Conservation (phyloP, 2,113 vertebrate species). For the Ascaphus truei region DNA sequence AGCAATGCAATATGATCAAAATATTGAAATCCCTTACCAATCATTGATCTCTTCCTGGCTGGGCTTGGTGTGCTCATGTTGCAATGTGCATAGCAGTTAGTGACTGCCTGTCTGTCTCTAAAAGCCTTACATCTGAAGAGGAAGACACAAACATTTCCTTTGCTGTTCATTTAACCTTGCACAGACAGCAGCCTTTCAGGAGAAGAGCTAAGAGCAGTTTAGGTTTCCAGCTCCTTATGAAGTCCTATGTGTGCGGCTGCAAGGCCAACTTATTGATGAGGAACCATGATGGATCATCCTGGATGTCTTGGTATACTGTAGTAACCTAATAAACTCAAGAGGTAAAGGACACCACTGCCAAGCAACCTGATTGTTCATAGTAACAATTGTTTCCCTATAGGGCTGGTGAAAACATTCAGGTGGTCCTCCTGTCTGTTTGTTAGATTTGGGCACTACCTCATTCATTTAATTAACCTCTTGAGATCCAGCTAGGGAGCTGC, state of each 20-base stretch:
- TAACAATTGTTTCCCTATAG: conserved; percentile 40
- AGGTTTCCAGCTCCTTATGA: conserved; percentile 37
- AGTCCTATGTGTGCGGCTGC: conserved; percentile 10
- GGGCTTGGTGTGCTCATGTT: conserved; percentile 46
- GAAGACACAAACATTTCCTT: conserved; percentile 42
- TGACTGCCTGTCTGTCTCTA: conserved; percentile 44
- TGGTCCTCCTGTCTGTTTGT: conserved; percentile 48
- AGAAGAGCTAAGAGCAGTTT: conserved; percentile 37
- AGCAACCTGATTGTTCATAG: conserved; percentile 36
- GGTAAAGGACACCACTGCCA: conserved; percentile 33
- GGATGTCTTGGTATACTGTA: conserved; percentile 40
- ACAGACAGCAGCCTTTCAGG: conserved; percentile 47
- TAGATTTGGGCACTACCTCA: conserved; percentile 56
- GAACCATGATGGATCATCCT: conserved; percentile 19
- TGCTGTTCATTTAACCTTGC: conserved; percentile 48
- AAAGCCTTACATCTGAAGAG: conserved; percentile 38
- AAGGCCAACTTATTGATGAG: background rate
- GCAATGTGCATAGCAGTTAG: conserved; percentile 43
- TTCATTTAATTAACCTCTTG: conserved; percentile 81
- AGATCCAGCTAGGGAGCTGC: conserved; percentile 57
- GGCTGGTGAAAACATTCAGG: conserved; percentile 42
- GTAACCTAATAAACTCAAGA: conserved; percentile 43
- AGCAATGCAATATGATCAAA: conserved; percentile 42
- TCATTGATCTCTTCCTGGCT: conserved; percentile 52
- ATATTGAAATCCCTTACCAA: conserved; percentile 54